Evolutionary conservation across 2,113 vertebrate genomes (phyloP).

Genomic region (Rhipidura dahli): DNA sequence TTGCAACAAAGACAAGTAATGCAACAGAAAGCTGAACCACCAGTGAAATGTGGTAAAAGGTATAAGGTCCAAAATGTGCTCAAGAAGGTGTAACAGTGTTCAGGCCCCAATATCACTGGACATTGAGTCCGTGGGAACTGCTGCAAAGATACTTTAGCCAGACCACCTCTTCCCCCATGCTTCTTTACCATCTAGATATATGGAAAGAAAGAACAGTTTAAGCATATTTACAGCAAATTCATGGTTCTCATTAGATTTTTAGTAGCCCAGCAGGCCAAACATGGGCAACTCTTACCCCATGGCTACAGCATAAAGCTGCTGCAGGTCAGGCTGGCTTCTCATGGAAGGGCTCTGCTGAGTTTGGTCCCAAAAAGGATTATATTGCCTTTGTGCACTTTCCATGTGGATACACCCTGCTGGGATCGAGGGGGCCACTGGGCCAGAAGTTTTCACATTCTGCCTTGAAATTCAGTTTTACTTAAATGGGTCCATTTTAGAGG

Average conservation of each 20-base stretch:
- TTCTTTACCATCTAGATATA: neutral
- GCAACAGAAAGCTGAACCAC: neutral
- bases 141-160: neutral
- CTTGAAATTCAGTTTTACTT: neutral
- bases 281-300: neutral
- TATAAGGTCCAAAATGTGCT: fast-evolving
- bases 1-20: neutral
- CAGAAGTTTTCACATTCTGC: neutral
- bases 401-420: neutral
- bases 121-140: neutral
- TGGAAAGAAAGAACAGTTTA: neutral
- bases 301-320: neutral
- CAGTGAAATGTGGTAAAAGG: neutral
- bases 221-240: neutral
- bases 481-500: neutral
- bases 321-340: neutral
- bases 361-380: neutral
- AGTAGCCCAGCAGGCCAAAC: neutral
- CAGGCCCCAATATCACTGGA: neutral
- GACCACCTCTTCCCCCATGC: neutral
- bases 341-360: neutral
- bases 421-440: neutral
- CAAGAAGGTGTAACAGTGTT: neutral
- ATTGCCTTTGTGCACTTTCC: neutral
- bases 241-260: neutral